Evolutionary conservation across 2,797 vertebrate genomes (phyloP), one percentile per base, ranked within the genome.

Genomic region (Parauchenoglanis punctatus): DNA sequence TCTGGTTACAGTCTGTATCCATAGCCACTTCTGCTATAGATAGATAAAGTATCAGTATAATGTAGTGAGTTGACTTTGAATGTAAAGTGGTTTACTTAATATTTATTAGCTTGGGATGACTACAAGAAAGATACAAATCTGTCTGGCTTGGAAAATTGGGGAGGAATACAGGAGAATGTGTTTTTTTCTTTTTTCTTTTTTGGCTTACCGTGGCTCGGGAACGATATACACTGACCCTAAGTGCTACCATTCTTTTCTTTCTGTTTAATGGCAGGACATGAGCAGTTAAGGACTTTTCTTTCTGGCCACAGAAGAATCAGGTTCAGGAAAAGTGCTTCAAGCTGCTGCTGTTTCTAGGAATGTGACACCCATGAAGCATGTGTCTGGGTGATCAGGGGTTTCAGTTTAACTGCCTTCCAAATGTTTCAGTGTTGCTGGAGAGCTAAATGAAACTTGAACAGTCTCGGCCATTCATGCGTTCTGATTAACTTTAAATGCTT

Each of bases 401-500:
- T 67, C n/a, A 28, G 44, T 65, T 65, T 65, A 67, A 82, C 44
- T 44, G 23, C 35, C 58, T 61, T 81, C 31, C 31, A 59, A 81
- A 81, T 58, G 54, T 78, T 78, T 78, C 3, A 56, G n/a, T 18
- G 49, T 17, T 7, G 31, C 10, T 18, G 17, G 52, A 13, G 18
- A 31, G 15, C 11, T 52, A 23, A 31, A 82, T 82, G n/a, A 40
- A 59, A 58, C 20, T 44, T 67, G 2, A 63, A 76, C 75, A 75
- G 75, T 88, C 17, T 81, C 31, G 23, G 12, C 56, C 65, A 78
- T 12, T 59, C 80, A 28, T 4, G 44, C 25, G 10, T 13, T 81
- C 1, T 61, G 68, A 70, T 81, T 76, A 72, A 59, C 73, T 73
- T 86, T 65, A 86, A 77, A 86, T 65, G 72, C 54, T 81, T 31